Conservation (phyloP, 64 coral and sea anemone genomes). For the Acropora tenuis region DNA sequence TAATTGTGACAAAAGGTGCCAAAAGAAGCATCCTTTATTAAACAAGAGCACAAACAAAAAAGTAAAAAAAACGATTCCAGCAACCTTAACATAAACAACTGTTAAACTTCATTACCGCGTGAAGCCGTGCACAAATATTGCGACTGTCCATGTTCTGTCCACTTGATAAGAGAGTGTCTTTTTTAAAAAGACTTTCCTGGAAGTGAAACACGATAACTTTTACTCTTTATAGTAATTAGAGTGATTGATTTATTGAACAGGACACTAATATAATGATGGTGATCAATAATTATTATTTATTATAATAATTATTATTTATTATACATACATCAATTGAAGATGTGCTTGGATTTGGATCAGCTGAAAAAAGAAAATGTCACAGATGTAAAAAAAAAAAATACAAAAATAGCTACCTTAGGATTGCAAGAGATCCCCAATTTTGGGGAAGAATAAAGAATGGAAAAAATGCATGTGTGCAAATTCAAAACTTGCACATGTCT, state of each 20-base stretch:
- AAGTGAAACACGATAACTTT: background rate
- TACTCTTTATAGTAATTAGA: background rate
- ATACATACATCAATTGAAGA: conserved; percentile 21
- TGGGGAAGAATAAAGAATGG: too few species aligned
- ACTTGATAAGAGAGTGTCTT: conserved; percentile 74
- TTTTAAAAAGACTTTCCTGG: conserved; percentile 81
- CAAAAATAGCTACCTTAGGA: too few species aligned
- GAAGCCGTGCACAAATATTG: conserved; percentile 57
- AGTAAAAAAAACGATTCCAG: background rate
- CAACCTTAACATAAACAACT: background rate
- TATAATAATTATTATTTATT: background rate
- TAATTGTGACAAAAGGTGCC: too few species aligned
- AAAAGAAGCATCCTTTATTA: too few species aligned
- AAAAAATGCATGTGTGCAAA: too few species aligned
- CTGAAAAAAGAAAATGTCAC: background rate
- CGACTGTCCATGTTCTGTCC: conserved; percentile 41
- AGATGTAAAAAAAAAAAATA: background rate
- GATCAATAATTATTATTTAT: too few species aligned
- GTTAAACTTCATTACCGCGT: conserved; percentile 46
- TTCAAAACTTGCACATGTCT: too few species aligned
- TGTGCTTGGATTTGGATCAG: conserved; percentile 42
- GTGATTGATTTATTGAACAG: background rate
- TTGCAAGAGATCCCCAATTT: too few species aligned
- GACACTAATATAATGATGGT: too few species aligned
- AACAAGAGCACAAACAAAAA: background rate